phyloP scores from a whole-genome alignment of 2,888 invertebrate species.

The Stictocephala bisonia region DNA sequence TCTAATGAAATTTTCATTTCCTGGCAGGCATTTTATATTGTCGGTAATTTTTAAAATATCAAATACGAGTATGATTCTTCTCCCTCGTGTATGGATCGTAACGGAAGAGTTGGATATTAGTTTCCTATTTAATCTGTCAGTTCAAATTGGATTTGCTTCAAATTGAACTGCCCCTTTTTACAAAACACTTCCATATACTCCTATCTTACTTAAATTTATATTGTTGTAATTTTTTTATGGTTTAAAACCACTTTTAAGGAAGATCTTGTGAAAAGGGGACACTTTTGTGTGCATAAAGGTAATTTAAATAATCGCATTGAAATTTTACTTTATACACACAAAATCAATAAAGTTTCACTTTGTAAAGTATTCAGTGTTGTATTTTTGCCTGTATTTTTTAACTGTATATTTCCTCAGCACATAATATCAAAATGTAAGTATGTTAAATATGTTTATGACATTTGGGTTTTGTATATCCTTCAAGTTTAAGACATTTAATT shows the following conservation, averaged over 20 bases:
- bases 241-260: slow-evolving; percentile 36
- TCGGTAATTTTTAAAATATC: not conserved
- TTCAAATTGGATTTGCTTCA: slow-evolving; percentile 28
- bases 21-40: not conserved
- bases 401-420: not conserved
- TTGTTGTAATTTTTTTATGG: slow-evolving; percentile 25
- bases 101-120: not conserved
- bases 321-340: slow-evolving; percentile 44
- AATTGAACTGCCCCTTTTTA: slow-evolving; percentile 37
- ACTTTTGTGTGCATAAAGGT: slow-evolving; percentile 46
- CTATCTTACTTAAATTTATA: slow-evolving; percentile 7
- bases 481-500: not conserved
- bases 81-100: slow-evolving; percentile 13
- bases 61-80: not conserved
- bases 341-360: slow-evolving; percentile 46
- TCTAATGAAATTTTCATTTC: not conserved
- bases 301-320: slow-evolving; percentile 31
- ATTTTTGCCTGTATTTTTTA: slow-evolving; percentile 43
- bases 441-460: slow-evolving; percentile 19
- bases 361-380: slow-evolving; percentile 45
- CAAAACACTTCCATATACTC: slow-evolving; percentile 32
- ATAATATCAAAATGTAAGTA: slow-evolving; percentile 19
- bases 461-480: slow-evolving; percentile 29
- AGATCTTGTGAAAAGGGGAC: slow-evolving; percentile 46
- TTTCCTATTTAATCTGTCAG: slow-evolving; percentile 17